A percentile compares a stretch with the other conserved stretches of the same genome.
These are phyloP conservation scores for Mus pahari DNA, from an alignment of 2,113 vertebrate species.

Conservation along the genomic window DNA sequence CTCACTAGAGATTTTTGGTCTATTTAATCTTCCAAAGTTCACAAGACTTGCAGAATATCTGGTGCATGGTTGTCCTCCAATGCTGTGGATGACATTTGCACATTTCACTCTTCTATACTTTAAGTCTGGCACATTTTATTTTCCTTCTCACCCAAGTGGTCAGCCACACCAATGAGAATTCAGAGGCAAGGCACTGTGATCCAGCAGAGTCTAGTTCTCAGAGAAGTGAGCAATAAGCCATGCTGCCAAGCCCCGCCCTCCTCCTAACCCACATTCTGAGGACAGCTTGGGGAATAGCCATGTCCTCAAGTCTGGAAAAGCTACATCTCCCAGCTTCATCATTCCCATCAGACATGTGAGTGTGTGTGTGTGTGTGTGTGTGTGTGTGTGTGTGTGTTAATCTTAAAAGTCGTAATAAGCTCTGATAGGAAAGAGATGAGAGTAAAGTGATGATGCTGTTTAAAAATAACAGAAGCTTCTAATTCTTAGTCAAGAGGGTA, in stretches of 20 bases:
- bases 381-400: not conserved
- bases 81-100: not conserved
- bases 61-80: not conserved
- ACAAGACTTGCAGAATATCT: slow-evolving; percentile 23
- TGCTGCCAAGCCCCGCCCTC: slow-evolving; percentile 57
- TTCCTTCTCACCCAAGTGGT: slow-evolving; percentile 18
- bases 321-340: not conserved
- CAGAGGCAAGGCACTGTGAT: not conserved
- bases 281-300: slow-evolving; percentile 61
- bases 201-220: slow-evolving; percentile 34
- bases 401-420: not conserved
- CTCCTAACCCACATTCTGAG: slow-evolving; percentile 58
- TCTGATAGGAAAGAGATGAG: slow-evolving; percentile 3
- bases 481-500: not conserved
- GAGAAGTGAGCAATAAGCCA: slow-evolving; percentile 44
- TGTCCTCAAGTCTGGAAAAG: slow-evolving; percentile 56
- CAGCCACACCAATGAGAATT: slow-evolving; percentile 35
- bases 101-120: slow-evolving; percentile 12
- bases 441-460: not conserved
- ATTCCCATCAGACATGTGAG: not conserved
- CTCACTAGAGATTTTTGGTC: not conserved
- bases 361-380: not conserved
- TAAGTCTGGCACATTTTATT: slow-evolving; percentile 18
- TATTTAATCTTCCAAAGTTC: not conserved
- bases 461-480: not conserved